Conservation (phyloP, 2,888 invertebrate species). For the Bombylius major region DNA sequence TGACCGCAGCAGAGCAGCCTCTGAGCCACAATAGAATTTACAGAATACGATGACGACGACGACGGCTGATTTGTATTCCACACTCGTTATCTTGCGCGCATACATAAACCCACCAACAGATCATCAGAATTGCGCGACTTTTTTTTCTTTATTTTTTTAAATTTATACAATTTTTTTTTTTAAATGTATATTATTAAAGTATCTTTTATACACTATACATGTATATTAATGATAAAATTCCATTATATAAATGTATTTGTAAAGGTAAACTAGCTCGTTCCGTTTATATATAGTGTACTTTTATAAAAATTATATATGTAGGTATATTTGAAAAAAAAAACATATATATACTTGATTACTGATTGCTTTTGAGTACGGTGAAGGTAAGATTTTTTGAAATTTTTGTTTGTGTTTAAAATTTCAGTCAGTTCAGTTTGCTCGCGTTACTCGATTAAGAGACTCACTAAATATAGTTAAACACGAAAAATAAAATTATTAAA, state of each 20-base stretch:
- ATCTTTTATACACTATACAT: no score
- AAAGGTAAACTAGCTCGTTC: no score
- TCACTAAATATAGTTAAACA: not conserved
- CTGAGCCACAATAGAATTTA: not conserved
- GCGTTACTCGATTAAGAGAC: conserved; percentile 20
- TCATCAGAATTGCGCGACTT: not conserved
- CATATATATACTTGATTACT: not conserved
- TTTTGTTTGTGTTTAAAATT: conserved; percentile 5
- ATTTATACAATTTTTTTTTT: no score
- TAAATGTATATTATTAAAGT: no score
- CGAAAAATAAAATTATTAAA: no score
- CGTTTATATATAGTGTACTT: no score
- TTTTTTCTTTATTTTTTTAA: conserved; percentile 1
- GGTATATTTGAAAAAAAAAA: no score
- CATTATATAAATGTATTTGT: no score
- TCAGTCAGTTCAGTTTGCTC: conserved; percentile 20
- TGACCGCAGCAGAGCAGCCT: not conserved
- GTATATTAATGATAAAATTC: no score
- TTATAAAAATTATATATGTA: no score
- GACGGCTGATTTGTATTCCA: not conserved
- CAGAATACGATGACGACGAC: not conserved
- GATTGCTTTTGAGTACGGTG: not conserved
- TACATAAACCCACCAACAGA: conserved; percentile 1
- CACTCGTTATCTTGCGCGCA: not conserved
- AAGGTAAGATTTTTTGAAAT: conserved; percentile 5